Evolutionary conservation across 2,797 vertebrate species (phyloP).

Genomic region (Channa striata): DNA sequence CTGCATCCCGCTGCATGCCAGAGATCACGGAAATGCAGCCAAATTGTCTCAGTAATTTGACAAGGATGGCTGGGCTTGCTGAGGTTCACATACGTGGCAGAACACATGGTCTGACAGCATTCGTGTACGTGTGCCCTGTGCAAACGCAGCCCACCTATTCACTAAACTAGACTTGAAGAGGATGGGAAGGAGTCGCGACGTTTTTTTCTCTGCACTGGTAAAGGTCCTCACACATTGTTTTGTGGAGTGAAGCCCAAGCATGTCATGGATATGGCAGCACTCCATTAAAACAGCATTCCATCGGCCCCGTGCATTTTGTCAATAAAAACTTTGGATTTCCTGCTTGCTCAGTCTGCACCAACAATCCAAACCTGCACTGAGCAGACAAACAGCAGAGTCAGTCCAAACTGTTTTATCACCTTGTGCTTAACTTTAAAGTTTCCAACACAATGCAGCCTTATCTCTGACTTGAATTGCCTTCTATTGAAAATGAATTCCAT

Average conservation of each 20-base stretch:
- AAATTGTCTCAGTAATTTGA: slow-evolving; percentile 39
- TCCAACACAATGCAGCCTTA: slow-evolving; percentile 26
- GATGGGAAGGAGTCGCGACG: slow-evolving; percentile 68
- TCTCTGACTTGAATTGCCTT: slow-evolving; percentile 4
- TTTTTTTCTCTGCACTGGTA: slow-evolving; percentile 59
- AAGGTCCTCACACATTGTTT: slow-evolving; percentile 57
- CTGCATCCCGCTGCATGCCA: slow-evolving; percentile 5
- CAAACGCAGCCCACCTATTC: slow-evolving; percentile 71
- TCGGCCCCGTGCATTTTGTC: slow-evolving; percentile 56
- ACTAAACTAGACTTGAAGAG: slow-evolving; percentile 70
- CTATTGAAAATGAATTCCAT: slow-evolving; percentile 9
- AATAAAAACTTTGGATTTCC: slow-evolving; percentile 68
- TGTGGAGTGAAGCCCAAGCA: slow-evolving; percentile 56
- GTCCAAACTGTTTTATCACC: slow-evolving; percentile 32
- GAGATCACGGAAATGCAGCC: slow-evolving; percentile 57
- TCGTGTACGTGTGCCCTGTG: slow-evolving; percentile 53
- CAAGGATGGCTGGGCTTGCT: slow-evolving; percentile 22
- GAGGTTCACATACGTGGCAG: slow-evolving; percentile 52
- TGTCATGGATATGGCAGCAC: slow-evolving; percentile 65
- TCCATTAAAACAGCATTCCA: slow-evolving; percentile 65
- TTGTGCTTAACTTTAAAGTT: slow-evolving; percentile 6
- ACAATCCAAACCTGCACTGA: slow-evolving; percentile 24
- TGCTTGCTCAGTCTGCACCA: slow-evolving; percentile 34
- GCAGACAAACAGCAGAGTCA: slow-evolving; percentile 40
- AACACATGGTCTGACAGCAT: slow-evolving; percentile 67